These are phyloP conservation scores for Sesamia nonagrioides DNA, from an alignment of 1,140 invertebrate genomes.

Conservation along the genomic window DNA sequence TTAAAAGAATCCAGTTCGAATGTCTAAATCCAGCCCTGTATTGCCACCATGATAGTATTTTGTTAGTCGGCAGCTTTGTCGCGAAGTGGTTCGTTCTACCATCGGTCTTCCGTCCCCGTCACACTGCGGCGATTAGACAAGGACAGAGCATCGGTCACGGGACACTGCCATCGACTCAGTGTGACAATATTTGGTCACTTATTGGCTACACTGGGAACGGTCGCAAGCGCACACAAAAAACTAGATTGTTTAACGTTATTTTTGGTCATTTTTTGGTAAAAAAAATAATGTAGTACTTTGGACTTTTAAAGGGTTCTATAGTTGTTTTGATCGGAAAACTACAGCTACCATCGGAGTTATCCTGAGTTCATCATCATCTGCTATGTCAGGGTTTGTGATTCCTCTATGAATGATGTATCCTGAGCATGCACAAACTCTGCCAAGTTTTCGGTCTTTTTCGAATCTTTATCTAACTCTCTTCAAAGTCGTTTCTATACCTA, in stretches of 20 bases:
- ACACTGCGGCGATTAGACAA: conserved; percentile 47
- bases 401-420: too few relatives aligned
- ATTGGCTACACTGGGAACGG: conserved; percentile 73
- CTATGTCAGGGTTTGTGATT: too few relatives aligned
- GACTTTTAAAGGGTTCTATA: conserved; percentile 56
- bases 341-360: not conserved
- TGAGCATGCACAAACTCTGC: too few relatives aligned
- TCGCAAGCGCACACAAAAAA: conserved; percentile 58
- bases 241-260: conserved; percentile 54
- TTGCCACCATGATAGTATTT: conserved; percentile 85
- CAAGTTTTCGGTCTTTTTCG: too few relatives aligned
- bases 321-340: not conserved
- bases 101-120: conserved; percentile 56
- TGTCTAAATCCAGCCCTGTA: conserved; percentile 67
- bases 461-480: too few relatives aligned
- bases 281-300: conserved; percentile 44
- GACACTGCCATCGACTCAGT: conserved; percentile 56
- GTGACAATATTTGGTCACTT: conserved; percentile 79
- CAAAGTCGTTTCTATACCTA: too few relatives aligned
- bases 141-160: conserved; percentile 63
- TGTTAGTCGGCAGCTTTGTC: conserved; percentile 84
- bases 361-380: too few relatives aligned
- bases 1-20: not conserved
- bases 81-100: conserved; percentile 64
- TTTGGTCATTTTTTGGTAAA: not conserved